A percentile compares a stretch with the other conserved stretches of the same genome.
These are phyloP conservation scores for Gymnothorax javanicus DNA, from an alignment of 2,797 vertebrate species.

Conservation along the genomic window DNA sequence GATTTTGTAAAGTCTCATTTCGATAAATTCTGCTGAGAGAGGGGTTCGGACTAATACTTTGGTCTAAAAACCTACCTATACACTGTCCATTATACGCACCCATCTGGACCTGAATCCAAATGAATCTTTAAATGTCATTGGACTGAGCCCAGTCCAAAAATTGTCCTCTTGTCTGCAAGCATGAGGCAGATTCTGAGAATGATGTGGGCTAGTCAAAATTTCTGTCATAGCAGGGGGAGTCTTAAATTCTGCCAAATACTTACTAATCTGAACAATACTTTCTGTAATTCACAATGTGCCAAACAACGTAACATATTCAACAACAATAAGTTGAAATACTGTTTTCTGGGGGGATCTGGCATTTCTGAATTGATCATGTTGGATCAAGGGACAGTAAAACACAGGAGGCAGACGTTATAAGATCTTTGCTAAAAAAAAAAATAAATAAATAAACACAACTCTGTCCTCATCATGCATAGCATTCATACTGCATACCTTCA, in stretches of 20 bases:
- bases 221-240: conserved; percentile 6
- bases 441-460: not conserved
- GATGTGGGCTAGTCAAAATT: conserved; percentile 24
- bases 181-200: not conserved
- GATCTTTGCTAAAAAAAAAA: not conserved
- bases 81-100: not conserved
- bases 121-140: not conserved
- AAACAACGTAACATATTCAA: conserved; percentile 34
- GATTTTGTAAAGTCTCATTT: not conserved
- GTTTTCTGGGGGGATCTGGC: not conserved
- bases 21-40: not conserved
- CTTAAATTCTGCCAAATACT: conserved; percentile 25
- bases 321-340: conserved; percentile 28
- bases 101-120: not conserved
- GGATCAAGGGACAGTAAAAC: not conserved
- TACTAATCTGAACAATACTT: conserved; percentile 27
- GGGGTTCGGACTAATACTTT: not conserved
- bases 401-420: not conserved
- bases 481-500: not conserved
- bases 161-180: not conserved
- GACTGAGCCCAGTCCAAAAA: not conserved
- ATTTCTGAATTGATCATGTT: not conserved
- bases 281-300: conserved; percentile 34
- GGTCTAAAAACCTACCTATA: no score
- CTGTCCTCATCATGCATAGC: conserved; percentile 12